Evolutionary conservation across 37 sponge, comb jelly and placozoan species (phyloP), one percentile per base, ranked within the genome.

Genomic region (Bolinopsis microptera): DNA sequence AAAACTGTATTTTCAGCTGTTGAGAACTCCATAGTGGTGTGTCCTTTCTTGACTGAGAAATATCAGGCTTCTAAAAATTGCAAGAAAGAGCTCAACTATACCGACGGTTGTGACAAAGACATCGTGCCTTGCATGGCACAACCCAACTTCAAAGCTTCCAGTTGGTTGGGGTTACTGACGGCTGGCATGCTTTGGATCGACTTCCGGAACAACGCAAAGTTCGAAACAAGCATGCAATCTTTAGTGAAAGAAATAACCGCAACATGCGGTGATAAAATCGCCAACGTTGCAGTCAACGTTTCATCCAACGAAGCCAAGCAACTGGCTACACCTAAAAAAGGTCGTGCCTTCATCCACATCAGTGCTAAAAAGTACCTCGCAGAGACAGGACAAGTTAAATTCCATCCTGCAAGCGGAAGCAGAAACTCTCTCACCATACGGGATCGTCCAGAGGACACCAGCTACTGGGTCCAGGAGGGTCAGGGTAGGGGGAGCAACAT

Each of bases 1-100:
- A n/a, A n/a, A n/a, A n/a, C n/a, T n/a, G n/a, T n/a, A n/a, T n/a
- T 77, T 77, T 77, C 80, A 77, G 80, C 80, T 13, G 90, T 86
- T 1, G 90, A 86, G n/a, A 38, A 38, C 8, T 39, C 90, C 31
- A 3, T 41, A 27, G 90, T 86, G 9, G 90, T 86, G 0, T 86
- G 90, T 38, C 90, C 90, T 24, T 38, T 86, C 31, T 24, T 86
- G 67, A 86, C 90, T 3, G 61, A 86, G 90, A 86, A 39, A 23
- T 86, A 86, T 61, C 90, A 86, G 26, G 90, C 38, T 25, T 86
- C 90, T 3, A 86, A 86, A 38, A 86, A 86, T 27, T 86, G 90
- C 90, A 48, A 39, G 27, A 86, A 86, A 38, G 90, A 86, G 31
- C 90, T 86, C 21, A 86, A 86, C 90, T 86, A 86, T 61, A 86